These are phyloP conservation scores for Protosalanx chinensis DNA, from an alignment of 2,797 vertebrate species.

Conservation along the genomic window DNA sequence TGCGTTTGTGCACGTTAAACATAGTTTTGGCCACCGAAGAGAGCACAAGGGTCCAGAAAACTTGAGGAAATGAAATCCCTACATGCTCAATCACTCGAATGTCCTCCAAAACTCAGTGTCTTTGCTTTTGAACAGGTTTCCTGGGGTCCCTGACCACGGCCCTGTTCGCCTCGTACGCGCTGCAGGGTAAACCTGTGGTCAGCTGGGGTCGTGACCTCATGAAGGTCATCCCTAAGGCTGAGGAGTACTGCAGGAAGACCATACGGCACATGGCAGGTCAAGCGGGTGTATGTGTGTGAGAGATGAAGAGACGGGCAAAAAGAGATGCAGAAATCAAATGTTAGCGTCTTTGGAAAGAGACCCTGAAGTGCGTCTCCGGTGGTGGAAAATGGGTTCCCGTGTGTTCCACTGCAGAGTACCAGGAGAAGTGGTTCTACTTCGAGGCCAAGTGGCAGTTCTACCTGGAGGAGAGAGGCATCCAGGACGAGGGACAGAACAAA, in stretches of 20 bases:
- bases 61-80: neutral
- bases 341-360: neutral
- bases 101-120: neutral
- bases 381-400: neutral
- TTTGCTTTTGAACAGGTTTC: slow-evolving; percentile 81
- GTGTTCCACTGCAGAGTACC: slow-evolving; percentile 79
- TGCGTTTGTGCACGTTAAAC: too few relatives aligned
- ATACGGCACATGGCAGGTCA: slow-evolving; percentile 94
- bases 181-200: slow-evolving; percentile 85
- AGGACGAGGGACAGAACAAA: slow-evolving; percentile 79
- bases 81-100: neutral
- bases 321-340: neutral
- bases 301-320: neutral
- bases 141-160: slow-evolving; percentile 92
- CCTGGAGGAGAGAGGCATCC: slow-evolving; percentile 89
- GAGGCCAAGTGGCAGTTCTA: slow-evolving; percentile 99
- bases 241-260: slow-evolving; percentile 92
- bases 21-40: too few relatives aligned
- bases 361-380: too few relatives aligned
- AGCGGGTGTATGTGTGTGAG: slow-evolving; percentile 7
- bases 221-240: slow-evolving; percentile 82
- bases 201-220: slow-evolving; percentile 93
- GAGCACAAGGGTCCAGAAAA: neutral
- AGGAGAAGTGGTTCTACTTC: slow-evolving; percentile 98
- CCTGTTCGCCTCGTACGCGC: slow-evolving; percentile 87